Conservation (phyloP, 2,797 vertebrate genomes). For the Melanotaenia parkinsoni region DNA sequence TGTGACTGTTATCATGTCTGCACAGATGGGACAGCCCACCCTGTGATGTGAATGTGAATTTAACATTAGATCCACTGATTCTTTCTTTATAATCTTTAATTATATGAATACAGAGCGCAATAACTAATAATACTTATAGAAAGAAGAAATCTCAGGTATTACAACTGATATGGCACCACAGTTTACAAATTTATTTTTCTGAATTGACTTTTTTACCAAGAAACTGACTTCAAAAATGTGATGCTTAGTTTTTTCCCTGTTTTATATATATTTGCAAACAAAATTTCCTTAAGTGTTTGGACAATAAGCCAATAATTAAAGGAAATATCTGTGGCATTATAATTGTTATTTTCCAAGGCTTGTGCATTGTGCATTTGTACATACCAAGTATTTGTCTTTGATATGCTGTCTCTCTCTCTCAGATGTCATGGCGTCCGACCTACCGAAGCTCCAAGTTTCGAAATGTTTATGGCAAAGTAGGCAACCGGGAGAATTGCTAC, state of each 20-base stretch:
- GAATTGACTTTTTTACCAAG: not conserved
- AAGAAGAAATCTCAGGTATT: too few species aligned
- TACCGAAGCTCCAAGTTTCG: conserved; percentile 99
- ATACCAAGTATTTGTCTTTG: not conserved
- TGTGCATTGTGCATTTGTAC: not conserved
- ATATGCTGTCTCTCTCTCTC: conserved; percentile 15
- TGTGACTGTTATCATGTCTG: conserved; percentile 64
- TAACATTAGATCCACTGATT: conserved; percentile 13
- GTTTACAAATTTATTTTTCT: not conserved
- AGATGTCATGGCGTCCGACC: conserved; percentile 99
- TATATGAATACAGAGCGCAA: not conserved
- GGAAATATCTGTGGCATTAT: not conserved
- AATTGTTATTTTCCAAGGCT: not conserved
- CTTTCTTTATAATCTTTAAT: not conserved
- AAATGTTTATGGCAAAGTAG: conserved; percentile 97
- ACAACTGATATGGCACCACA: too few species aligned
- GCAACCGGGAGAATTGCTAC: conserved; percentile 94
- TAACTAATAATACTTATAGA: not conserved
- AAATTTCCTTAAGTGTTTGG: not conserved
- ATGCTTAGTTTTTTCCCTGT: not conserved
- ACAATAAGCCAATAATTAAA: not conserved
- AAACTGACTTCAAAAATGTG: not conserved
- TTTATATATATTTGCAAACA: not conserved
- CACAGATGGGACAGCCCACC: conserved; percentile 61
- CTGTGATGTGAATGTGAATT: conserved; percentile 33